A percentile compares a stretch with the other conserved stretches of the same genome.
Conservation (phyloP, 1,140 invertebrate genomes). For the Rhysida immarginata region DNA sequence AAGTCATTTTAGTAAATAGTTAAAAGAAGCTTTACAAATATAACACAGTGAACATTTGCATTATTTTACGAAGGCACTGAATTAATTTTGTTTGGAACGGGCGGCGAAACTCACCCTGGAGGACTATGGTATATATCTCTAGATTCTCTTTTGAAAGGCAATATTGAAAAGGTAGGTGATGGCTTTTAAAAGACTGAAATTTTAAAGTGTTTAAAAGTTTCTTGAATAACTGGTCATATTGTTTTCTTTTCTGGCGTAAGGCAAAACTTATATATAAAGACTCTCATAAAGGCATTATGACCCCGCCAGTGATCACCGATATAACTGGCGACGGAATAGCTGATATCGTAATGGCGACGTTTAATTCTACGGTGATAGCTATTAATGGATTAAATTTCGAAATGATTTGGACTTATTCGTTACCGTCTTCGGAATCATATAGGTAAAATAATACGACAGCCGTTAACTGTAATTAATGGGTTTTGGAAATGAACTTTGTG, state of each 20-base stretch:
- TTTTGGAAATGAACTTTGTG: too few species aligned
- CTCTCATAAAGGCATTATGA: slow-evolving; percentile 35
- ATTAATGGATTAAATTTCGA: slow-evolving; percentile 49
- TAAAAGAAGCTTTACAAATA: too few species aligned
- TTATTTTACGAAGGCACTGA: too few species aligned
- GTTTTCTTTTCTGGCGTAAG: slow-evolving; percentile 9
- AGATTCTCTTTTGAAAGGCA: slow-evolving; percentile 36
- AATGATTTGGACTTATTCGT: slow-evolving; percentile 53
- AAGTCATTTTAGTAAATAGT: too few species aligned
- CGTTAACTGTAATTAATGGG: background rate
- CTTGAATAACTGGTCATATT: too few species aligned
- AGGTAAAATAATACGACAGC: slow-evolving; percentile 30
- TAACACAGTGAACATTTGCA: too few species aligned
- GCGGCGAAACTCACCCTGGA: slow-evolving; percentile 52
- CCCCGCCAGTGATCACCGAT: slow-evolving; percentile 53
- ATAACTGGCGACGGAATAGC: slow-evolving; percentile 52
- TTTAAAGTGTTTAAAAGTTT: too few species aligned
- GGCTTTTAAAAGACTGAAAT: too few species aligned
- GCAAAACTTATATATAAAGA: slow-evolving; percentile 25
- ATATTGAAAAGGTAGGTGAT: slow-evolving; percentile 35
- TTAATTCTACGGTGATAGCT: slow-evolving; percentile 54
- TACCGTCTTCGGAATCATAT: slow-evolving; percentile 41
- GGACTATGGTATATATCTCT: slow-evolving; percentile 48
- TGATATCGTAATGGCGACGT: slow-evolving; percentile 56
- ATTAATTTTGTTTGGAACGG: slow-evolving; percentile 51